Base-by-base conservation (phyloP, 2,113 vertebrate genomes). In the Coptodon rendalli region DNA sequence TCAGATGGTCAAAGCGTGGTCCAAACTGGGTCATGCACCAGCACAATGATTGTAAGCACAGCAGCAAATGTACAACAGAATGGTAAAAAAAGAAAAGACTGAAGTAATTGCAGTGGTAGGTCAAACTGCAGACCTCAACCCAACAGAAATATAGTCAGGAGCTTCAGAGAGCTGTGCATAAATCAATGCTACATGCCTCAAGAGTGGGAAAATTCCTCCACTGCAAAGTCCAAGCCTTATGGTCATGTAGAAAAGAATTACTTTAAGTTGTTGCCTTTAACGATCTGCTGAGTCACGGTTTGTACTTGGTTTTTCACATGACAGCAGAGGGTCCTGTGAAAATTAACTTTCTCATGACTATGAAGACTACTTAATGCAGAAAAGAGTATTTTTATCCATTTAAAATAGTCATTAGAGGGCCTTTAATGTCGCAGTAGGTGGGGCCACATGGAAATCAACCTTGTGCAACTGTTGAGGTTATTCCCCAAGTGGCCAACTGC, bases 381-480 rank as follows among this genome's bases (percentile, higher is more conserved):
- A 0, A 14, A 24, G 66, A 9, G 8, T 6, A 0, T 71, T 27
- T 71, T 43, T 43, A 43, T 43, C 38, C 38, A 27, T 16, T 16
- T 66, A 66, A 38, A 71, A 9, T 7, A 0, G 22, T 45, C 38
- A 9, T 27, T 73, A 45, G 2, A 24, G 5, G n/a, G n/a, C n/a
- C 34, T 71, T 71, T 6, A 71, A 43, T 2, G 38, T 8, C 0
- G 2, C 12, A 24, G 34, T 22, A 22, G 61, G 61, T 0, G 0
- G 6, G 34, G 63, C 8, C 19, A 68, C 34, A 22, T 38, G 19
- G 19, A 56, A 56, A 56, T 56, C 53, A 13, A 24, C 11, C 53
- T 24, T 6, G 11, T 12, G 53, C 22, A 27, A 57, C 54, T 29
- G 24, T 59, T 29, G 57, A 2, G 17, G 17, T 66, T 38, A 38